Evolutionary conservation across 1,140 invertebrate genomes (phyloP).

Genomic region (Trigoniulus corallinus): DNA sequence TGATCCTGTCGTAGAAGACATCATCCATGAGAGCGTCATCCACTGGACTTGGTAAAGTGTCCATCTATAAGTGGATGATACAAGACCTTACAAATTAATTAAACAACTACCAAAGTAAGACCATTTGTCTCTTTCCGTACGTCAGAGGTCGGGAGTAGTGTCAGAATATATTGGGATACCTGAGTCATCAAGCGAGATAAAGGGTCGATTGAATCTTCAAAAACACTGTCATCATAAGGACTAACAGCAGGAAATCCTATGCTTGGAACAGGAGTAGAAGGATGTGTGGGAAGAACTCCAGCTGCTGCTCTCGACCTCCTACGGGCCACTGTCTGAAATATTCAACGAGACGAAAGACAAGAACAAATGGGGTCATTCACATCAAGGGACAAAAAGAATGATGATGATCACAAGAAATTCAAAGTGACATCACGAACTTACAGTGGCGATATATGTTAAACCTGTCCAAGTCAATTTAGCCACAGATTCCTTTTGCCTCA

Average conservation of each 20-base stretch:
- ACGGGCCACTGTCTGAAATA: too few relatives aligned
- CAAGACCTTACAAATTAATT: too few relatives aligned
- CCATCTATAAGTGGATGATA: constrained; percentile 9
- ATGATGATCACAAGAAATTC: too few relatives aligned
- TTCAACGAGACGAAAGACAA: too few relatives aligned
- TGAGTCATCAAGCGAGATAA: constrained; percentile 4
- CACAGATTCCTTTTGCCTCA: constrained; percentile 27
- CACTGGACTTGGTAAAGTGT: constrained; percentile 10
- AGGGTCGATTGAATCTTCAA: constrained; percentile 9
- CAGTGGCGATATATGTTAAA: constrained; percentile 21
- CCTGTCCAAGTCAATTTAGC: constrained; percentile 28
- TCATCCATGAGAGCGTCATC: constrained; percentile 8
- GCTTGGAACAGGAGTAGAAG: constrained; percentile 6
- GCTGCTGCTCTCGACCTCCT: constrained; percentile 13
- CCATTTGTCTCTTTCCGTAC: too few relatives aligned
- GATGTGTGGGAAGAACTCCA: constrained; percentile 13
- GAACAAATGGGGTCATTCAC: too few relatives aligned
- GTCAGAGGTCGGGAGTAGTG: too few relatives aligned
- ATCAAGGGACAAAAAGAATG: too few relatives aligned
- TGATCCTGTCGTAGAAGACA: neutral
- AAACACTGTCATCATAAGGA: constrained; percentile 12
- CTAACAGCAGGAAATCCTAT: constrained; percentile 11
- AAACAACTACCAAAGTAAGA: too few relatives aligned
- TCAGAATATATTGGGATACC: too few relatives aligned
- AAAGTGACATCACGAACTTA: too few relatives aligned